phyloP scores from a whole-genome alignment of 2,113 vertebrate genomes.

The Collichthys lucidus region DNA sequence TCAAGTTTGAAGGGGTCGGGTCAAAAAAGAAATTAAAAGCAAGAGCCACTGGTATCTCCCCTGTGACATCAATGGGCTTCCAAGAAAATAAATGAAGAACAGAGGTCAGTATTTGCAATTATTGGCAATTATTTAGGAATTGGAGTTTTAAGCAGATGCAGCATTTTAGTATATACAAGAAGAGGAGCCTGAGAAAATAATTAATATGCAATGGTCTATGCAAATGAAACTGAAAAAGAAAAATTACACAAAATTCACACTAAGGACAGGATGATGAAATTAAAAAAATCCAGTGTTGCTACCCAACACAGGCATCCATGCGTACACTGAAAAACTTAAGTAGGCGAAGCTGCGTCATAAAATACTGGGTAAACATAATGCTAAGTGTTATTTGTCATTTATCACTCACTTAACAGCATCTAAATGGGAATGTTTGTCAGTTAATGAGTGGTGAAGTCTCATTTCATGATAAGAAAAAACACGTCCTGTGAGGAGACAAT shows the following conservation, averaged over 20 bases:
- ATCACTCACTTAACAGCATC: conserved; percentile 46
- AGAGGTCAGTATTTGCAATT: conserved; percentile 66
- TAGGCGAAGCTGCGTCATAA: background rate
- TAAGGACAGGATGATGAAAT: background rate
- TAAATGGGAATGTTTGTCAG: conserved; percentile 45
- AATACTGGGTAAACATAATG: conserved; percentile 1
- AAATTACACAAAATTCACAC: background rate
- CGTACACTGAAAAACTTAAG: background rate
- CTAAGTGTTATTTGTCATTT: conserved; percentile 26
- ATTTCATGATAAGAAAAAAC: conserved; percentile 19
- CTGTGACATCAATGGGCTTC: conserved; percentile 56
- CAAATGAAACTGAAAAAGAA: background rate
- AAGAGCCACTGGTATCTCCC: conserved; percentile 46
- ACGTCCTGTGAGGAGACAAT: background rate
- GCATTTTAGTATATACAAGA: conserved; percentile 7
- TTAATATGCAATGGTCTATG: background rate
- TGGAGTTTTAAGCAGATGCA: conserved; percentile 1
- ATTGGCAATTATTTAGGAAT: conserved; percentile 52
- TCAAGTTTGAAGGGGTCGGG: conserved; percentile 67
- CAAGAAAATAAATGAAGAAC: conserved; percentile 64
- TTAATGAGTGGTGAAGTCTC: conserved; percentile 40
- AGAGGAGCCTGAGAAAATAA: conserved; percentile 5
- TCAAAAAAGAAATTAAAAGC: conserved; percentile 71
- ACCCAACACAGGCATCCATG: background rate
- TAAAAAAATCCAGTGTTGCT: background rate